phyloP scores from a whole-genome alignment of 2,113 vertebrate genomes.

The Solenodon paradoxus region DNA sequence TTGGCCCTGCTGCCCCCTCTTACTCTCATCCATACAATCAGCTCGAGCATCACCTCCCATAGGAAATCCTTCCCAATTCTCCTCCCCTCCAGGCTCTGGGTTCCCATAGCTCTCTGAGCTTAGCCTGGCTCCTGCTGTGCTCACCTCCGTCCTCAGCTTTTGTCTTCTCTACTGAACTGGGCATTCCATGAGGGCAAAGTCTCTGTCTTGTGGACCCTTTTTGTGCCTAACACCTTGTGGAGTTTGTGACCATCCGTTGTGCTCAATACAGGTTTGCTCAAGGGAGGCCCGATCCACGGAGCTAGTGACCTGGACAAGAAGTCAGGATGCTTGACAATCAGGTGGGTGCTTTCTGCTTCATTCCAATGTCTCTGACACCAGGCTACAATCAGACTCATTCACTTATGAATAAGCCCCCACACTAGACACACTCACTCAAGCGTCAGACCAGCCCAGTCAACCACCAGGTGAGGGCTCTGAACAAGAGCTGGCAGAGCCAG shows the following conservation, averaged over 20 bases:
- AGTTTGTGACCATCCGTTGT: not conserved
- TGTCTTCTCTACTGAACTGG: not conserved
- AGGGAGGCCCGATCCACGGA: not conserved
- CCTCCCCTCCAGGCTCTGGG: not conserved
- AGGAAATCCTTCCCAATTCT: constrained; percentile 27
- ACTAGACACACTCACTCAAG: not conserved
- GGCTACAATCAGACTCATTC: not conserved
- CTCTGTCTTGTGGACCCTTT: not conserved
- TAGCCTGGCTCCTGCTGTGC: not conserved
- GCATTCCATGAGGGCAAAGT: not conserved
- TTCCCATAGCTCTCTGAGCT: not conserved
- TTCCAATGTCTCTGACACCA: not conserved
- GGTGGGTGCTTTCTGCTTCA: not conserved
- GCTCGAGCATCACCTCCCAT: not conserved
- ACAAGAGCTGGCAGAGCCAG: not conserved
- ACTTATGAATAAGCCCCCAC: not conserved
- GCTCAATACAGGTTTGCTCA: not conserved
- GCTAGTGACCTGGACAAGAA: not conserved
- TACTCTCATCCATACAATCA: not conserved
- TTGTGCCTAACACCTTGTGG: not conserved
- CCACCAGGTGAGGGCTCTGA: not conserved
- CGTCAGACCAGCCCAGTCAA: not conserved
- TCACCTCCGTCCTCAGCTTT: not conserved
- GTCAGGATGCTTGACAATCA: not conserved
- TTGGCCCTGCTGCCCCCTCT: not conserved